Conservation (phyloP, 2,797 vertebrate species). For the Podarcis lilfordi region DNA sequence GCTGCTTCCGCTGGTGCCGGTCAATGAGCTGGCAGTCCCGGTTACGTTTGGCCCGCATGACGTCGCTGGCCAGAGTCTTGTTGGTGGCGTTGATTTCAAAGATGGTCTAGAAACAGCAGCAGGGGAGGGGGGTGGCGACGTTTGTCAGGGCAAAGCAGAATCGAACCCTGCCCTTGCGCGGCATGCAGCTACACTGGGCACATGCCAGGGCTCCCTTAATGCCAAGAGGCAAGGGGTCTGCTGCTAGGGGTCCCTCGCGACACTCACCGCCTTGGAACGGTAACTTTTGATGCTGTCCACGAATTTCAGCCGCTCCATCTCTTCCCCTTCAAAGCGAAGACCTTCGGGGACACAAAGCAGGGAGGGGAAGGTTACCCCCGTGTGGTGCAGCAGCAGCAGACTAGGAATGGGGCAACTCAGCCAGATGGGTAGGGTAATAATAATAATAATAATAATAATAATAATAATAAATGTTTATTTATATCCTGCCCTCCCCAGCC, state of each 20-base stretch:
- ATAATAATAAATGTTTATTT: too few species aligned
- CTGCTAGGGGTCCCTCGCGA: too few species aligned
- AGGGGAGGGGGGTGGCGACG: not conserved
- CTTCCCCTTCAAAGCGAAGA: slow-evolving; percentile 82
- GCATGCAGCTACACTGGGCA: not conserved
- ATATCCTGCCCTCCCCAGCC: too few species aligned
- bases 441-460: too few species aligned
- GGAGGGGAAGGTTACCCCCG: too few species aligned
- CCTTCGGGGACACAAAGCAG: slow-evolving; percentile 70
- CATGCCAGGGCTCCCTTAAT: not conserved
- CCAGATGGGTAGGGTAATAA: too few species aligned
- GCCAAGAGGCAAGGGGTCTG: too few species aligned
- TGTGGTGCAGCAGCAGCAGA: not conserved
- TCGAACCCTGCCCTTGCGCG: not conserved
- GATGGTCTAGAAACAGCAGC: slow-evolving; percentile 83
- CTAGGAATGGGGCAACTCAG: not conserved
- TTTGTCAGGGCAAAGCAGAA: rapidly evolving
- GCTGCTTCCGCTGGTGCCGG: slow-evolving; percentile 82
- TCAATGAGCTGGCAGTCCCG: slow-evolving; percentile 82
- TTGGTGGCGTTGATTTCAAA: slow-evolving; percentile 94
- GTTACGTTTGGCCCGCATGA: slow-evolving; percentile 91
- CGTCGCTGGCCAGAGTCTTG: slow-evolving; percentile 84
- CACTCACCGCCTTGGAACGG: slow-evolving; percentile 89
- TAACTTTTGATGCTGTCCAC: slow-evolving; percentile 91
- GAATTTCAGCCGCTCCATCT: slow-evolving; percentile 88